Conservation (phyloP, 2,113 vertebrate genomes). For the Neofelis nebulosa region DNA sequence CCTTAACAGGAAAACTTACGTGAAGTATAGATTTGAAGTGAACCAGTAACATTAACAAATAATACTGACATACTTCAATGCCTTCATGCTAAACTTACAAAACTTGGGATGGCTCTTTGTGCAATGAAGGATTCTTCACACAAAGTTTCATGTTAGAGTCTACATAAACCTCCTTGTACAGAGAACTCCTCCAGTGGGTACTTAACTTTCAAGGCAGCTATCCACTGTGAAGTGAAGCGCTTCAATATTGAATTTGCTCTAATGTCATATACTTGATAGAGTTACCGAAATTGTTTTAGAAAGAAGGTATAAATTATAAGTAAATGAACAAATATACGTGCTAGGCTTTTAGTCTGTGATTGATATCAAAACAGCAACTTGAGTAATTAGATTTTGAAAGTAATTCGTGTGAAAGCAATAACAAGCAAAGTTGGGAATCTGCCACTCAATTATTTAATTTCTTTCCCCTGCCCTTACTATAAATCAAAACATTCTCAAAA, state of each 20-base stretch:
- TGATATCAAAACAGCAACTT: conserved; percentile 68
- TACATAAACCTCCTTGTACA: not conserved
- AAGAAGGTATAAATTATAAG: conserved; percentile 63
- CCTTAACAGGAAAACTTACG: conserved; percentile 8
- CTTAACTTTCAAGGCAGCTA: not conserved
- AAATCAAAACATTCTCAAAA: conserved; percentile 72
- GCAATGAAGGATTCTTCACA: not conserved
- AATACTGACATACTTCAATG: not conserved
- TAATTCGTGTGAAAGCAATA: conserved; percentile 74
- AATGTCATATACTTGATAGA: conserved; percentile 27
- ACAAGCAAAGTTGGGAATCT: conserved; percentile 68
- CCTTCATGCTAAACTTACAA: not conserved
- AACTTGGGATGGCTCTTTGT: not conserved
- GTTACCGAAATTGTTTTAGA: conserved; percentile 35
- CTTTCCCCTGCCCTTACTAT: conserved; percentile 50
- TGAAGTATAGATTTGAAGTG: not conserved
- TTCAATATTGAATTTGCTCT: not conserved
- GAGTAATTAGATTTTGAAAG: conserved; percentile 78
- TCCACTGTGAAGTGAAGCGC: not conserved
- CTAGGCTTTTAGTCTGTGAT: conserved; percentile 69
- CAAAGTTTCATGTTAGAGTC: not conserved
- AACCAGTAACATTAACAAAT: not conserved
- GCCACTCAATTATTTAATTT: conserved; percentile 72
- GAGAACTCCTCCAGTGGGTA: not conserved
- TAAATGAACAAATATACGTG: conserved; percentile 52